These are phyloP conservation scores for Altica lythri DNA, from an alignment of 2,888 invertebrate genomes.

Conservation along the genomic window DNA sequence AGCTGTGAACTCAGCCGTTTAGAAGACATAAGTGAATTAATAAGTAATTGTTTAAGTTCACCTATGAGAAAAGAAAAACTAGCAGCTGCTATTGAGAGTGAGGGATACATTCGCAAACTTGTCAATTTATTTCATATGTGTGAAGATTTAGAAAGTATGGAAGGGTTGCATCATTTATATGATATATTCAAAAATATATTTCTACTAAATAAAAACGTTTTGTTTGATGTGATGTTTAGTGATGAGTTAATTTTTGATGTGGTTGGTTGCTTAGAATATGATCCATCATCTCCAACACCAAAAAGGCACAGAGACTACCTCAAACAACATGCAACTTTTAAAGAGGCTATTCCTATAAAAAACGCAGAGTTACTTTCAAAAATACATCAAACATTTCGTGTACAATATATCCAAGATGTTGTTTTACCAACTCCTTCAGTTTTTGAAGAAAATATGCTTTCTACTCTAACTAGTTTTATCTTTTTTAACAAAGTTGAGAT, in stretches of 20 bases:
- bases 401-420: slow-evolving; percentile 99
- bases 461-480: slow-evolving; percentile 96
- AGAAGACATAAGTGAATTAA: slow-evolving; percentile 93
- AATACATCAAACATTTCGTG: slow-evolving; percentile 99
- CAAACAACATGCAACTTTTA: slow-evolving; percentile 87
- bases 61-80: slow-evolving; percentile 93
- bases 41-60: slow-evolving; percentile 85
- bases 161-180: slow-evolving; percentile 93
- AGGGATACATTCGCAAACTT: slow-evolving; percentile 94
- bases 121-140: slow-evolving; percentile 95
- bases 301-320: slow-evolving; percentile 96
- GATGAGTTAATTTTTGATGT: slow-evolving; percentile 97
- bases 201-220: slow-evolving; percentile 93
- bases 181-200: slow-evolving; percentile 99
- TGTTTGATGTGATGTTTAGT: slow-evolving; percentile 97
- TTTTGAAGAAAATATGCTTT: slow-evolving; percentile 98
- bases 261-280: slow-evolving; percentile 97
- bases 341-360: slow-evolving; percentile 92
- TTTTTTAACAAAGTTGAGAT: slow-evolving; percentile 99
- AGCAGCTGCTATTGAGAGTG: slow-evolving; percentile 89
- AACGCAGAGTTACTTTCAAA: slow-evolving; percentile 94
- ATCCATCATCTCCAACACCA: slow-evolving; percentile 83
- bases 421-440: slow-evolving; percentile 98
- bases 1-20: slow-evolving; percentile 91
- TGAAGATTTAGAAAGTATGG: slow-evolving; percentile 94